Percentiles rank a stretch among this genome's conserved stretches.
phyloP scores from a whole-genome alignment of 2,113 vertebrate species.

The Talpa occidentalis region DNA sequence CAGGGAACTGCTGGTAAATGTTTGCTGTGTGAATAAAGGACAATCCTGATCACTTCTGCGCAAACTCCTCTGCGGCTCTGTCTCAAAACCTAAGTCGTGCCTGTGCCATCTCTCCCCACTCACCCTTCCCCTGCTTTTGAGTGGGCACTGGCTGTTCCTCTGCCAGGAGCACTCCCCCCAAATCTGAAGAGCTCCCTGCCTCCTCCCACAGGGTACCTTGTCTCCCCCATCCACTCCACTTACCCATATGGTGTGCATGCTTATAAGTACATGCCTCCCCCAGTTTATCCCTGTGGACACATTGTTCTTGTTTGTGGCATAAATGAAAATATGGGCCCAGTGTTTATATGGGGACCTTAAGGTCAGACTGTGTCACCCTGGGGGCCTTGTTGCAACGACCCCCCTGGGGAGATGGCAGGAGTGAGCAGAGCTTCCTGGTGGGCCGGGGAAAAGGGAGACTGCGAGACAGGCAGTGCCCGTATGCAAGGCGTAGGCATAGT shows the following conservation, averaged over 20 bases:
- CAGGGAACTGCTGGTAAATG: not conserved
- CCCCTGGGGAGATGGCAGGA: not conserved
- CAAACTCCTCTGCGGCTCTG: rapidly evolving
- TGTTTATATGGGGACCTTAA: too few relatives aligned
- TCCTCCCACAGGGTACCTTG: not conserved
- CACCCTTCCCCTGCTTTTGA: not conserved
- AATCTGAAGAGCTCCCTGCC: too few relatives aligned
- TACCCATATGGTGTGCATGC: too few relatives aligned
- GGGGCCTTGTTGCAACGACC: not conserved
- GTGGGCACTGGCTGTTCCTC: not conserved
- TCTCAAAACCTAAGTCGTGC: not conserved
- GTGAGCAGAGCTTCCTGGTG: rapidly evolving
- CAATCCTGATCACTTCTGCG: not conserved
- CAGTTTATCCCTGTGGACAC: not conserved
- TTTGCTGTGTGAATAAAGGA: not conserved
- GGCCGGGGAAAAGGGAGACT: rapidly evolving
- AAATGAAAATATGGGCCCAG: not conserved
- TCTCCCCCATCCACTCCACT: not conserved
- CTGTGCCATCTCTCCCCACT: not conserved
- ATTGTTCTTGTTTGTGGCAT: not conserved
- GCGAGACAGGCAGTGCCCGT: too few relatives aligned
- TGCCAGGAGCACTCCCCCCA: not conserved
- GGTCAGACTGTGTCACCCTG: not conserved
- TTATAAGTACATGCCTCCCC: not conserved
- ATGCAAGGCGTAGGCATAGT: not conserved